Percentiles rank a stretch among this genome's conserved stretches.
These are phyloP conservation scores for Cephalopachus bancanus DNA, from an alignment of 2,797 vertebrate species.

Conservation along the genomic window DNA sequence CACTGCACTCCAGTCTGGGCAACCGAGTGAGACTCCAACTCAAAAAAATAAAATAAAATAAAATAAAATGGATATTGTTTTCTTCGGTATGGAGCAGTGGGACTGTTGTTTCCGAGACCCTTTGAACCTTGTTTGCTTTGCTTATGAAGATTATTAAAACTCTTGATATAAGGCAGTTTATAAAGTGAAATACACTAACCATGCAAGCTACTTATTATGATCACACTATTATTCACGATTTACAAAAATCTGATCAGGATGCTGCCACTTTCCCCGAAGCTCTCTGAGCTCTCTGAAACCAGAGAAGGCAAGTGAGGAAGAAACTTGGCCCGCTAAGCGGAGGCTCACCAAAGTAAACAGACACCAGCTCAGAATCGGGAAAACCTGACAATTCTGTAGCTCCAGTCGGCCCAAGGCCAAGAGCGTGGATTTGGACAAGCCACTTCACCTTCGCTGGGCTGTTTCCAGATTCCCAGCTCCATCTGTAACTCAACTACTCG, in stretches of 20 bases:
- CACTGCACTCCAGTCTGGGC: too few relatives aligned
- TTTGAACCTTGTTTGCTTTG: background rate
- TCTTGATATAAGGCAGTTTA: background rate
- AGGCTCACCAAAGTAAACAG: background rate
- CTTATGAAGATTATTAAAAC: slow-evolving; percentile 23
- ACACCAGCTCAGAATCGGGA: background rate
- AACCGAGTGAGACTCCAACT: too few relatives aligned
- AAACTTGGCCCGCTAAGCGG: background rate
- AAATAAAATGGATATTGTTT: background rate
- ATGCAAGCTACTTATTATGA: background rate
- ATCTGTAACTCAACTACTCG: background rate
- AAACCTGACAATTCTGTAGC: background rate
- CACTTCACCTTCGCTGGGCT: background rate
- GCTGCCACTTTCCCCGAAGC: background rate
- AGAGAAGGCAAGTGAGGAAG: background rate
- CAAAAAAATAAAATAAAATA: too few relatives aligned
- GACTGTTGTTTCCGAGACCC: background rate
- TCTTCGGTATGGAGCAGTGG: background rate
- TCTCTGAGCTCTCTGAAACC: background rate
- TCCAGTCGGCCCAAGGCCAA: background rate
- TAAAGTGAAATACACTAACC: background rate
- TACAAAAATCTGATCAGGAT: background rate
- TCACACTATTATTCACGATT: background rate
- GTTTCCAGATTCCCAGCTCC: background rate
- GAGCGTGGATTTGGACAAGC: background rate